Percentiles rank a stretch among this genome's conserved stretches.
Conservation (phyloP, 2,888 invertebrate species). For the Philaethria dido region DNA sequence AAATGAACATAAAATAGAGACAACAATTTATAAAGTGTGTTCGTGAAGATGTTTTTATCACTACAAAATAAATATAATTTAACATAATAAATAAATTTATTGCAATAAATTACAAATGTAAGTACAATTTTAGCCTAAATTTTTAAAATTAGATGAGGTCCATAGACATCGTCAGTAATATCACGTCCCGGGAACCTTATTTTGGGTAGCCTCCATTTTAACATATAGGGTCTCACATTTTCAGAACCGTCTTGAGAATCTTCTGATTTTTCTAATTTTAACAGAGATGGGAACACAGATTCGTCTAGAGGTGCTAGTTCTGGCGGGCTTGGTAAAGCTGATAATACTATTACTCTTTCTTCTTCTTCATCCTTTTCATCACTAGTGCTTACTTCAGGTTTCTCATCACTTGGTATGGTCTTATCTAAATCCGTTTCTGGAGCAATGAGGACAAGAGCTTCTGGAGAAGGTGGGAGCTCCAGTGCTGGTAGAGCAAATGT, state of each 20-base stretch:
- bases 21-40: too few relatives aligned
- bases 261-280: neutral
- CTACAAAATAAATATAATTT: neutral
- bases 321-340: neutral
- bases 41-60: too few relatives aligned
- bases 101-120: neutral
- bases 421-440: too few relatives aligned
- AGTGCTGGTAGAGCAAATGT: neutral
- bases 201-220: constrained; percentile 2
- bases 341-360: neutral
- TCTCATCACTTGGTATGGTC: neutral
- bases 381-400: neutral
- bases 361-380: neutral
- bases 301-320: constrained; percentile 4
- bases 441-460: neutral
- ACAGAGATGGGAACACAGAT: neutral
- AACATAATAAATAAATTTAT: neutral
- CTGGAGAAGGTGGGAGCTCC: neutral
- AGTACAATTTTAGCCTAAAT: neutral
- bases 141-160: neutral
- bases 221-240: neutral
- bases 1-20: too few relatives aligned
- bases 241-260: neutral
- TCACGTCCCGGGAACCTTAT: constrained; percentile 4
- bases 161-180: neutral